Evolutionary conservation across 2,113 vertebrate genomes (phyloP).

Genomic region (Sinocyclocheilus grahami): DNA sequence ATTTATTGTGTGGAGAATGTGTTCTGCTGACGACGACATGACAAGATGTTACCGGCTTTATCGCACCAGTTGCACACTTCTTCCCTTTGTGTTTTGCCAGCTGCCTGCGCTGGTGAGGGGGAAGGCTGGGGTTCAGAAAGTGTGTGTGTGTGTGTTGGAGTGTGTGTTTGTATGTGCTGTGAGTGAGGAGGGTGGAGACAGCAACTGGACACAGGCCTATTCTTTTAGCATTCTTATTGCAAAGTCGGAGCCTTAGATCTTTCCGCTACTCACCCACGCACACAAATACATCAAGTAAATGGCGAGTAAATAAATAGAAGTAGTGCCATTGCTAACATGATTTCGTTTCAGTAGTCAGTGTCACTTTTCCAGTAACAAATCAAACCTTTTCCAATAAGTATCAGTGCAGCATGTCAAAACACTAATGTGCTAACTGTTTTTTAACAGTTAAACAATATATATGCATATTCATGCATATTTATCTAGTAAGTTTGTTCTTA

Average conservation of each 20-base stretch:
- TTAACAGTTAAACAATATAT: no score
- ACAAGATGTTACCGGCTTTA: slow-evolving; percentile 76
- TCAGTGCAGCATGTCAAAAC: neutral
- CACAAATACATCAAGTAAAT: neutral
- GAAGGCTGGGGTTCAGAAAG: slow-evolving; percentile 6
- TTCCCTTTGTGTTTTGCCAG: slow-evolving; percentile 78
- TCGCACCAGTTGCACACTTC: slow-evolving; percentile 79
- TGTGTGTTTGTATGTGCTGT: slow-evolving; percentile 15
- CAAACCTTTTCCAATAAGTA: neutral
- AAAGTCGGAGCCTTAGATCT: slow-evolving; percentile 45
- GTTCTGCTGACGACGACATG: slow-evolving; percentile 70
- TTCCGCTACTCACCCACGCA: slow-evolving; percentile 14
- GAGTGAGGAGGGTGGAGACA: slow-evolving; percentile 46
- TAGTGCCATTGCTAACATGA: slow-evolving; percentile 8
- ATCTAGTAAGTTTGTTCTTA: neutral
- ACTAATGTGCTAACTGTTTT: neutral
- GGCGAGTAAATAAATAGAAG: neutral
- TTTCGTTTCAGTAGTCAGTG: neutral
- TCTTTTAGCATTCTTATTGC: slow-evolving; percentile 44
- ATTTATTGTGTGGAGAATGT: slow-evolving; percentile 68
- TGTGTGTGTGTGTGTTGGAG: slow-evolving; percentile 26
- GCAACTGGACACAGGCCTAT: slow-evolving; percentile 44
- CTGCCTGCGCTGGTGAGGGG: slow-evolving; percentile 65
- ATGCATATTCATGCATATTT: neutral
- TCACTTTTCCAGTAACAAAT: neutral